Base-by-base conservation (phyloP, 2,888 invertebrate genomes). In the Drosophila hawaiiensis region DNA sequence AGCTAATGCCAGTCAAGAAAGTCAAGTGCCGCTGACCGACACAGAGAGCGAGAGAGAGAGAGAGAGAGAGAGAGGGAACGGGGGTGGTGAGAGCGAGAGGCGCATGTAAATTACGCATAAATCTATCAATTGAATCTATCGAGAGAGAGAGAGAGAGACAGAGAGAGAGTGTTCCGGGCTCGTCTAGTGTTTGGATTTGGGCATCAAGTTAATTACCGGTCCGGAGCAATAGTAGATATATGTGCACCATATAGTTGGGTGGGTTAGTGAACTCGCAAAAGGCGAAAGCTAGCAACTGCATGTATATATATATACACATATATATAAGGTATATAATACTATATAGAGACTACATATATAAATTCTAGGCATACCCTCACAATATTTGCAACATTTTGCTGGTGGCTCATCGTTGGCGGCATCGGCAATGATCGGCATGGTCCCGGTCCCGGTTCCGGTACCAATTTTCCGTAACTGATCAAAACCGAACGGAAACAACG, bases 341-440 rank as follows among this genome's bases (percentile, higher is more conserved):
- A 53, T 49, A 52, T 52, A 63, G 64, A 53, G 41, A 53, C 64
- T 65, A 67, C 54, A 61, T 68, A 74, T 50, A 81, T 82, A 85
- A 88, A 71, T 82, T 81, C 81, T 87, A 89, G 73, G 85, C 92
- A 91, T 96, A 97, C 97, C 97, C 96, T 97, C 97, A 96, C 97
- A 97, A 95, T 97, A 97, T 95, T 96, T 97, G 96, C 97, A 97
- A 96, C 97, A 97, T 95, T 97, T 97, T 94, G 97, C 96, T 95
- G 96, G 96, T 95, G 97, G 97, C 94, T 95, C 95, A 94, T 95
- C 95, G 89, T 89, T 86, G 85, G 70, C 78, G 94, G 94, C 93
- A 93, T 95, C 95, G 93, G 94, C 95, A 94, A 95, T 94, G 94
- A 95, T 95, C 94, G 95, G 95, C 95, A 95, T 95, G 93, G 93